A percentile compares a stretch with the other conserved stretches of the same genome.
phyloP scores from a whole-genome alignment of 1,140 invertebrate genomes.

The Carposina sasakii region DNA sequence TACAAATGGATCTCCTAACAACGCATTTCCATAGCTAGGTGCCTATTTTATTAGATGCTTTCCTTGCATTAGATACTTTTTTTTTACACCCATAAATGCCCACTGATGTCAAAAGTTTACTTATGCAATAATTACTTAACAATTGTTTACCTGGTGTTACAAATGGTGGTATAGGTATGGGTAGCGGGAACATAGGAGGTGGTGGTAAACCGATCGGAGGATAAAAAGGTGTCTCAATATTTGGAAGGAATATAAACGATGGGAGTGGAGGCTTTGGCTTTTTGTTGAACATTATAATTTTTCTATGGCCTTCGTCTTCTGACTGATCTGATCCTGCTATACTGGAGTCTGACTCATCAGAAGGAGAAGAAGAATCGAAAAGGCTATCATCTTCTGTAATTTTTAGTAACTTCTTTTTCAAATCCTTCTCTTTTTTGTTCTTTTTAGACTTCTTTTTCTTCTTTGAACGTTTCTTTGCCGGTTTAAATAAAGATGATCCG shows the following conservation, averaged over 20 bases:
- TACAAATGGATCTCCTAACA: no score
- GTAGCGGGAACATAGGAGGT: conserved; percentile 49
- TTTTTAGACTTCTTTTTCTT: conserved; percentile 23
- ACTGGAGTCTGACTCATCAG: conserved; percentile 18
- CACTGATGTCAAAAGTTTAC: no score
- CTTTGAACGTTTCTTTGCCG: conserved; percentile 22
- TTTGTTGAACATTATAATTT: conserved; percentile 52
- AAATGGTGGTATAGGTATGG: conserved; percentile 26
- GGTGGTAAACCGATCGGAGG: conserved; percentile 50
- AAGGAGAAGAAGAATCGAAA: conserved; percentile 32
- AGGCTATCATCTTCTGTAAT: conserved; percentile 56
- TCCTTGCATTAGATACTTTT: no score
- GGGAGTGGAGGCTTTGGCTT: conserved; percentile 48
- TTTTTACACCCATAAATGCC: no score
- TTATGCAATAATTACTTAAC: not conserved
- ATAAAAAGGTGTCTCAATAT: conserved; percentile 51
- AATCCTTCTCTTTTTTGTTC: conserved; percentile 24
- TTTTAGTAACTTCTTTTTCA: conserved; percentile 40
- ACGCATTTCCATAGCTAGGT: no score
- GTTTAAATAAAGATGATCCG: conserved; percentile 10
- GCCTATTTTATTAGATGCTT: no score
- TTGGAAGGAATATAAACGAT: conserved; percentile 58
- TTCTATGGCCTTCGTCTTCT: conserved; percentile 44
- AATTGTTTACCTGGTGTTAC: conserved; percentile 36
- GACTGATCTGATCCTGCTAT: not conserved